Evolutionary conservation across 2,888 invertebrate genomes (phyloP).

Genomic region (Stegophylla sp.): DNA sequence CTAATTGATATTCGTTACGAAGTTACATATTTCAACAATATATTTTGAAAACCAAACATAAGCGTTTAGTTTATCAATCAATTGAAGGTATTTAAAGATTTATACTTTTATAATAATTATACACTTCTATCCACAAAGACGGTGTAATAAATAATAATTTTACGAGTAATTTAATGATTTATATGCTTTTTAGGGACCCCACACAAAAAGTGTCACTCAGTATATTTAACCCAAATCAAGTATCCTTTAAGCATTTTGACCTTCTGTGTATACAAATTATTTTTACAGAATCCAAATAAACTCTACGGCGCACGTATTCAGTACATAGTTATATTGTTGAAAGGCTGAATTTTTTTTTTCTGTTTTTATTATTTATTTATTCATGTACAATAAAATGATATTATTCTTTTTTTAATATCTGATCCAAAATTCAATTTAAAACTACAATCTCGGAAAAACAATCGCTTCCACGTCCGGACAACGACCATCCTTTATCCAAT

Average conservation of each 20-base stretch:
- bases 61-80: too few species aligned
- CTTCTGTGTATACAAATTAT: neutral
- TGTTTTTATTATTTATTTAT: neutral
- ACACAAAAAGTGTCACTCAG: neutral
- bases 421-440: conserved; percentile 3
- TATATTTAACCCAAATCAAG: neutral
- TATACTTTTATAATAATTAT: too few species aligned
- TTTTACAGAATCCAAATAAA: neutral
- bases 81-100: too few species aligned
- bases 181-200: neutral
- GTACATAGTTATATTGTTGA: neutral
- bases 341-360: neutral
- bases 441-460: neutral
- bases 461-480: neutral
- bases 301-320: neutral
- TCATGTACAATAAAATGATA: neutral
- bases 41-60: too few species aligned
- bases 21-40: too few species aligned
- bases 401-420: neutral
- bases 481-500: neutral
- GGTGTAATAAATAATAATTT: neutral
- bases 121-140: too few species aligned
- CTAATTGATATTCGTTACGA: too few species aligned
- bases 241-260: neutral
- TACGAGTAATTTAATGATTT: neutral